Percentiles rank a stretch among this genome's conserved stretches.
Conservation (phyloP, 2,113 vertebrate genomes). For the Peucedramus taeniatus region DNA sequence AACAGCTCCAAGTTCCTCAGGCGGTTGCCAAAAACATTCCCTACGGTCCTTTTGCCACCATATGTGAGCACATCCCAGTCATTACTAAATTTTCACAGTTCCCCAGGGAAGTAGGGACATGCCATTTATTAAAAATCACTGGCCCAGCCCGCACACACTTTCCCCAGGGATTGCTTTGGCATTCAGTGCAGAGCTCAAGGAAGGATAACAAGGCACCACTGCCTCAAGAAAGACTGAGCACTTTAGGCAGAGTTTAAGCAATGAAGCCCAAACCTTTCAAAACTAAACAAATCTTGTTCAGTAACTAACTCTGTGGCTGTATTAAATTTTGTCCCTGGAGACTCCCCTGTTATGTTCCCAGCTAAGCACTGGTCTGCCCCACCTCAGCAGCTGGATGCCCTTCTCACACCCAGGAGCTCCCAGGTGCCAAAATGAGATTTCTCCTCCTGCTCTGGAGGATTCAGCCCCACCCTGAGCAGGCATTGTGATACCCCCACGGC, state of each 20-base stretch:
- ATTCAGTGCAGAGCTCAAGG: not conserved
- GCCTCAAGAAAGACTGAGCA: not conserved
- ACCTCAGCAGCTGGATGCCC: not conserved
- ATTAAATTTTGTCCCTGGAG: not conserved
- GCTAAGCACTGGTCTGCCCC: not conserved
- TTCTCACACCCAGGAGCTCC: not conserved
- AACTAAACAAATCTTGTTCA: not conserved
- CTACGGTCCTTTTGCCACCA: not conserved
- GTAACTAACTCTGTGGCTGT: not conserved
- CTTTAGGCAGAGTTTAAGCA: not conserved
- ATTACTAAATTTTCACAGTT: not conserved
- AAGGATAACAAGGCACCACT: not conserved
- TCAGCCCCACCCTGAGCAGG: not conserved
- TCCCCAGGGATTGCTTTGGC: not conserved
- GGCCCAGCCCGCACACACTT: not conserved
- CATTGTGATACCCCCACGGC: not conserved
- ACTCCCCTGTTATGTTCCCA: not conserved
- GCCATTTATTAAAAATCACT: not conserved
- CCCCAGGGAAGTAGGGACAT: not conserved
- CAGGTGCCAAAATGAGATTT: not conserved
- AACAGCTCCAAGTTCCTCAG: conserved; percentile 1
- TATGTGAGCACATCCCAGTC: not conserved
- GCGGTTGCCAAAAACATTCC: not conserved
- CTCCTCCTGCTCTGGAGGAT: not conserved
- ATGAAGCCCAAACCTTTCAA: not conserved